Evolutionary conservation across 2,113 vertebrate genomes (phyloP).

Genomic region (Chauna torquata): DNA sequence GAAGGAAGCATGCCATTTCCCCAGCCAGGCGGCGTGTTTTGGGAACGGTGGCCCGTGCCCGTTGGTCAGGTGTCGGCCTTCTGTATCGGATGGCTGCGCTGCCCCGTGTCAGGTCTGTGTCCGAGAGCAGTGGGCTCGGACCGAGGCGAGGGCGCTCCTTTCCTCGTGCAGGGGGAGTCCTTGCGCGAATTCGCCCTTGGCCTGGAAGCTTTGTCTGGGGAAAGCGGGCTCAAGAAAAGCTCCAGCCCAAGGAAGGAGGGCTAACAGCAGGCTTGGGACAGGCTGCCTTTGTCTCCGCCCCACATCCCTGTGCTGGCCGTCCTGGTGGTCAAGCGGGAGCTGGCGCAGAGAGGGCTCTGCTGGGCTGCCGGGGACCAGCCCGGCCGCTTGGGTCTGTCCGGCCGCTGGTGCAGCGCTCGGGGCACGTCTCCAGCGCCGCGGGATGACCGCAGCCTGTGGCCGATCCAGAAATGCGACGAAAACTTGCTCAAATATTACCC

Average conservation of each 20-base stretch:
- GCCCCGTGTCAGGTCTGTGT: neutral
- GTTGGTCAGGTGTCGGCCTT: neutral
- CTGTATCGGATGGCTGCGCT: neutral
- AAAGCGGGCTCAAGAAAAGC: neutral
- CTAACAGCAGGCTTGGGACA: neutral
- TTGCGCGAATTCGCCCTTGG: accelerated
- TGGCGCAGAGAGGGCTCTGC: neutral
- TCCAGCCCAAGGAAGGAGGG: neutral
- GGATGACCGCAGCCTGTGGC: neutral
- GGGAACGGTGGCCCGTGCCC: neutral
- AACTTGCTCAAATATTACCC: neutral
- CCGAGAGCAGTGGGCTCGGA: neutral
- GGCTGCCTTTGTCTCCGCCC: neutral
- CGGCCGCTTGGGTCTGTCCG: neutral
- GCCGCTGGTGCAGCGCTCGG: no score
- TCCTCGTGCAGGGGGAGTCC: neutral
- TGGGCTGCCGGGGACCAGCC: neutral
- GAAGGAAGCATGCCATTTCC: neutral
- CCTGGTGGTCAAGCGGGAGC: neutral
- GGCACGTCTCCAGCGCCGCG: neutral
- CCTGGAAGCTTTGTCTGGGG: neutral
- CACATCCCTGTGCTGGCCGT: neutral
- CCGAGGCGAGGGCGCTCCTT: neutral
- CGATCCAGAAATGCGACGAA: neutral
- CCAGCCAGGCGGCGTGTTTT: accelerated